Evolutionary conservation across 1,140 invertebrate genomes (phyloP), one percentile per base, ranked within the genome.

Genomic region (Mercenaria mercenaria): DNA sequence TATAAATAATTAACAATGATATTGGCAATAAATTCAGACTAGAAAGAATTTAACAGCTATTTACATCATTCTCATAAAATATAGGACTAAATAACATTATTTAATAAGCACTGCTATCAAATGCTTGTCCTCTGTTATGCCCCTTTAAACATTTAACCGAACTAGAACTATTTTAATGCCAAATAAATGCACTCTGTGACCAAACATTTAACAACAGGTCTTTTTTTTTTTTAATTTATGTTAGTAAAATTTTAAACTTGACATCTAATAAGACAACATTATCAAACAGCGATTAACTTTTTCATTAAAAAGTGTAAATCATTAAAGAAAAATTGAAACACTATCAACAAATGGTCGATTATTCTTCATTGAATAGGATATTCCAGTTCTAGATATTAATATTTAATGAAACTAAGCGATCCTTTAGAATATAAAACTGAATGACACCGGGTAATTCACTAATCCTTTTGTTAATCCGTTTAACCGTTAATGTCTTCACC

Each of bases 381-480:
- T 32, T 23, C 15, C 76, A 37, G 56, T 34, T 37, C 37, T 79
- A 39, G 26, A 56, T 52, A 79, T 79, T 56, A 79, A 79, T 79
- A 79, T 59, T 79, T 79, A 37, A 79, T 56, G 76, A 56, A 15
- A 52, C 47, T 56, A 26, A 34, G 47, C 26, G 20, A 29, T 52
- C 50, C 18, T 34, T 56, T 56, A 34, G 18, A 34, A 79, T 32
- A 41, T 3, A 77, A 72, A 52, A 37, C 47, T n/a, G 20, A 1
- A 56, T 79, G 47, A 79, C 43, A 79, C 50, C 23, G 4, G 20
- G 13, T 56, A 56, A 79, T 52, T 52, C 32, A 56, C 76, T 79
- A 79, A 79, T 79, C 76, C 26, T 50, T 34, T 79, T 79, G 76
- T 79, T 52, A 52, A 37, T 43, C 26, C 47, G 41, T 76, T 76